Conservation (phyloP, 2,797 vertebrate species). For the Psittacula derbiana region DNA sequence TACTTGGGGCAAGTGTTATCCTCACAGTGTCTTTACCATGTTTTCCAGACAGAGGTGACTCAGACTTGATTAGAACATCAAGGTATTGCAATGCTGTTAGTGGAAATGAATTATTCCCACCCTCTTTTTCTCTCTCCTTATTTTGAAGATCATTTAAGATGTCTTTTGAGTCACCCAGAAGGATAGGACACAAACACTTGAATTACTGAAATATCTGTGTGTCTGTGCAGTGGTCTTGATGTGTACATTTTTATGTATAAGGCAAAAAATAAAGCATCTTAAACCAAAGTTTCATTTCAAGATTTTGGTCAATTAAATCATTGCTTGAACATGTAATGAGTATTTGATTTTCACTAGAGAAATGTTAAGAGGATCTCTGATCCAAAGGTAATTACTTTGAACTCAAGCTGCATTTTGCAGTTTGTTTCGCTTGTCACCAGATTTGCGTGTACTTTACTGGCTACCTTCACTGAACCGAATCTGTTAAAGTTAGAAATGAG, state of each 20-base stretch:
- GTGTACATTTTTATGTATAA: not conserved
- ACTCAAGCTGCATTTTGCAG: not conserved
- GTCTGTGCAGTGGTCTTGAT: not conserved
- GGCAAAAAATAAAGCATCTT: conserved; percentile 14
- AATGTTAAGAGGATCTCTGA: not conserved
- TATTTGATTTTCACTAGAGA: conserved; percentile 27
- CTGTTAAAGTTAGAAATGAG: not conserved
- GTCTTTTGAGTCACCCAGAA: conserved; percentile 12
- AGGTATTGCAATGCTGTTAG: not conserved
- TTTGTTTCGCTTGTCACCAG: not conserved
- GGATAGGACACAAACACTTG: not conserved
- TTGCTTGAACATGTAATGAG: conserved; percentile 1
- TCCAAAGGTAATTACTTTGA: not conserved
- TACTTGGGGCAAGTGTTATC: not conserved
- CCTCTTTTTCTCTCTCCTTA: not conserved
- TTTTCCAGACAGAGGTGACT: not conserved
- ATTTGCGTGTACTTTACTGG: not conserved
- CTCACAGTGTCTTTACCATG: not conserved
- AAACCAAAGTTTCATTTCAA: not conserved
- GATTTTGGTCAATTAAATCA: conserved; percentile 51
- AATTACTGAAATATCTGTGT: conserved; percentile 62
- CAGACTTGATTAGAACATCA: not conserved
- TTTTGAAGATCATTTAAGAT: not conserved
- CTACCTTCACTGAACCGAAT: not conserved
- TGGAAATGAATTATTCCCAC: not conserved